Base-by-base conservation (phyloP, 2,113 vertebrate genomes). In the Sapayoa aenigma region DNA sequence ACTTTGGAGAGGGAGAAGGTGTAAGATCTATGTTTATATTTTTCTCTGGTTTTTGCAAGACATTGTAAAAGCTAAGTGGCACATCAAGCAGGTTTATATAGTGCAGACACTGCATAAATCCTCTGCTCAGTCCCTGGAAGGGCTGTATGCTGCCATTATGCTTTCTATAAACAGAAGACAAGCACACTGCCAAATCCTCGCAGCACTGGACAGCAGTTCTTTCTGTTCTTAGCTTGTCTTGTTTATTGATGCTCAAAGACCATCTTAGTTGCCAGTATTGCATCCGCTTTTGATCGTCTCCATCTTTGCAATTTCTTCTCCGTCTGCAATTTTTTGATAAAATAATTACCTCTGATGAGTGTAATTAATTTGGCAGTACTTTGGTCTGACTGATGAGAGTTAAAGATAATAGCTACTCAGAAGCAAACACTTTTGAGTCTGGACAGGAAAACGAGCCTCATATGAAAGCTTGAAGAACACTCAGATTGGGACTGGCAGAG, bases 131-230 rank as follows among this genome's bases (percentile, higher is more conserved):
- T 56, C 85, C 68, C 94, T 95, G 79, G 68, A 88, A 84, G 63
- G 53, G 62, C 77, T 91, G 37, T 25, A 1, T 33, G 35, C 94
- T 93, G 88, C 94, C 85, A 88, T 95, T 93, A 75, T 37, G 73
- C 87, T 89, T 89, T 95, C 94, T 96, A 91, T 96, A 94, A 96
- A 95, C 84, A 93, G 95, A 84, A 87, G 91, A 72, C 39, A 49
- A 95, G 81, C 37, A 46, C 20, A 9, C 73, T 94, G 95, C 96
- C 95, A 97, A 87, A 86, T 82, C 82, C 62, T 72, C n/a, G 84
- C 89, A 94, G 89, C 14, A 1, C 69, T 68, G 84, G 62, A 46
- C 41, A 67, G 86, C 74, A 84, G 74, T 71, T 72, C 84, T 84
- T 87, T 92, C 93, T 95, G 90, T 87, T 84, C 95, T 84, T 91